Evolutionary conservation across 37 sponge, comb jelly and placozoan genomes (phyloP).

Genomic region (Ephydatia muelleri): DNA sequence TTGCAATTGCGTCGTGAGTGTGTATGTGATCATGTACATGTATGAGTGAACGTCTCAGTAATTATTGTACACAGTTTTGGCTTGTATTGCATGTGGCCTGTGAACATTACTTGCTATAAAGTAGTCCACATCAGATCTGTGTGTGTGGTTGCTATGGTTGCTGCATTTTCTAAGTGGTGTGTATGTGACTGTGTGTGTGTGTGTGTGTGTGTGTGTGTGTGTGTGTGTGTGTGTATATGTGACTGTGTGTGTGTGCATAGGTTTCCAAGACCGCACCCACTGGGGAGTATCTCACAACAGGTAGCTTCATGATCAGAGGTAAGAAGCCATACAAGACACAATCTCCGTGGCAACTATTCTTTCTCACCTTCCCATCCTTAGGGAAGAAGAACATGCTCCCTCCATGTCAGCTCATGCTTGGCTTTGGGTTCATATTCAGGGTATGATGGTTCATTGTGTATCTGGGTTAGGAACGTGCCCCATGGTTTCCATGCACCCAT

Average conservation of each 20-base stretch:
- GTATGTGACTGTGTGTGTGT: background rate
- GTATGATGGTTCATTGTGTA: conserved; percentile 31
- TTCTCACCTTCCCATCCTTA: conserved; percentile 13
- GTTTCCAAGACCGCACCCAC: conserved; percentile 98
- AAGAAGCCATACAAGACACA: background rate
- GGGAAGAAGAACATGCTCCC: conserved; percentile 97
- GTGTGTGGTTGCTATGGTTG: too few species aligned
- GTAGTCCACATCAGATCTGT: too few species aligned
- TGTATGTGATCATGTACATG: background rate
- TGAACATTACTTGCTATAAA: background rate
- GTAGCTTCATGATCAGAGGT: conserved; percentile 99
- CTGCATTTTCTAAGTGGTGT: background rate
- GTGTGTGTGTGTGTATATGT: background rate
- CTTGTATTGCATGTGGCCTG: background rate
- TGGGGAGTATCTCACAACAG: conserved; percentile 97
- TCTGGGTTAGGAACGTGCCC: too few species aligned
- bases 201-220: background rate
- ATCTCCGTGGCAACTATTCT: background rate
- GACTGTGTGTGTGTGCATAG: conserved; percentile 24
- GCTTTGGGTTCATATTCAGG: conserved; percentile 93
- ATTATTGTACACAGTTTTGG: background rate
- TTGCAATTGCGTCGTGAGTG: background rate
- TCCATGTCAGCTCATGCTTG: conserved; percentile 83
- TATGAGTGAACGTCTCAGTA: background rate
- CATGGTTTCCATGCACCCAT: background rate